These are phyloP conservation scores for Vollenhovia emeryi DNA, from an alignment of 1,140 invertebrate species.

Conservation along the genomic window DNA sequence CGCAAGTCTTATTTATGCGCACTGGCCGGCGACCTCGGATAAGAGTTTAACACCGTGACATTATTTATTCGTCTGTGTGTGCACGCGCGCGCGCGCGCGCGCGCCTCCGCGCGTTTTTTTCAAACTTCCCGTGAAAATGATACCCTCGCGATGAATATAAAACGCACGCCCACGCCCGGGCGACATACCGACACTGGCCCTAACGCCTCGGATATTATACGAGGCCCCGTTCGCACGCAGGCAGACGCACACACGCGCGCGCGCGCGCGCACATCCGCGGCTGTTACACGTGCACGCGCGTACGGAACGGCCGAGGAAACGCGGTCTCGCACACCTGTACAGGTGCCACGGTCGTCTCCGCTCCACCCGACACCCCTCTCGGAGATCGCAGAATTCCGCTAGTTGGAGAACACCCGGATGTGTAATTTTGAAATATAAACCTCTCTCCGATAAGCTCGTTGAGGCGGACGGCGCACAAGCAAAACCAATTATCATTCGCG, in stretches of 20 bases:
- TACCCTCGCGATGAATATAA: slow-evolving; percentile 75
- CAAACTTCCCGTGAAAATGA: slow-evolving; percentile 74
- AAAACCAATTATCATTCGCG: neutral
- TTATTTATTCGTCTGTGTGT: slow-evolving; percentile 71
- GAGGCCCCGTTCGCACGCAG: slow-evolving; percentile 67
- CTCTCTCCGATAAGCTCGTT: neutral
- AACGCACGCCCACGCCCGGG: slow-evolving; percentile 71
- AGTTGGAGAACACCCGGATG: slow-evolving; percentile 24
- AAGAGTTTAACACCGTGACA: slow-evolving; percentile 74
- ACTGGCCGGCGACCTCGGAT: slow-evolving; percentile 74
- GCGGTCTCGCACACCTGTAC: slow-evolving; percentile 63
- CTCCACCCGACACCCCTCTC: slow-evolving; percentile 18
- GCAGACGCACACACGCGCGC: too few relatives aligned
- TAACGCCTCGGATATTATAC: slow-evolving; percentile 70
- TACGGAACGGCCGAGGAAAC: slow-evolving; percentile 33
- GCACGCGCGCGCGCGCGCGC: neutral
- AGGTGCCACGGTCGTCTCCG: slow-evolving; percentile 46
- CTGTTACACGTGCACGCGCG: slow-evolving; percentile 51
- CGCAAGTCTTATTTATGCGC: slow-evolving; percentile 73
- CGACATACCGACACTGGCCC: slow-evolving; percentile 71
- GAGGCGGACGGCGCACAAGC: neutral
- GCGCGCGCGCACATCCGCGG: slow-evolving; percentile 4
- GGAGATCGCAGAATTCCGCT: slow-evolving; percentile 63
- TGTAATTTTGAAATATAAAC: slow-evolving; percentile 14
- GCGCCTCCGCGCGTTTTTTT: slow-evolving; percentile 53